Conservation (phyloP, 2,797 vertebrate genomes). For the Platyrinchus mystaceus region DNA sequence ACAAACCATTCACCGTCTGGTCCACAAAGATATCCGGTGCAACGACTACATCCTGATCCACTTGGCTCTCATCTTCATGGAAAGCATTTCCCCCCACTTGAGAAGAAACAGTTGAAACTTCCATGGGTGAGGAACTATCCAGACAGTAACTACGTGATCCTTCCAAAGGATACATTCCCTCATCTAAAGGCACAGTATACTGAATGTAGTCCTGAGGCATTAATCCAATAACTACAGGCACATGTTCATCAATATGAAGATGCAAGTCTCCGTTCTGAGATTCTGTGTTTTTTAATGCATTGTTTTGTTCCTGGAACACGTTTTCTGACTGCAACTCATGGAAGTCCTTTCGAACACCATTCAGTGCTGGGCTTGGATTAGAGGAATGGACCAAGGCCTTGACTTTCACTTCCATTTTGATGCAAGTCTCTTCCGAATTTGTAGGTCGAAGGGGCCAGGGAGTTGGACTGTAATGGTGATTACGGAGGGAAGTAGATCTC, state of each 20-base stretch:
- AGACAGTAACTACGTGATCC: constrained; percentile 90
- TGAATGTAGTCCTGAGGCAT: constrained; percentile 98
- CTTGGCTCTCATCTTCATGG: constrained; percentile 83
- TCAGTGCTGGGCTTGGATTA: constrained; percentile 89
- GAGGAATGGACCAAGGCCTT: constrained; percentile 96
- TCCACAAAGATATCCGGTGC: constrained; percentile 91
- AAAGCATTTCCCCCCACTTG: constrained; percentile 80
- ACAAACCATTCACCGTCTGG: constrained; percentile 84
- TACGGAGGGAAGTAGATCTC: constrained; percentile 89
- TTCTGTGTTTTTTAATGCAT: constrained; percentile 82
- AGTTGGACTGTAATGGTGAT: constrained; percentile 96
- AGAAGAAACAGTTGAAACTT: constrained; percentile 83
- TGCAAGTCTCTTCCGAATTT: constrained; percentile 92
- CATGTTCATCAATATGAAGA: constrained; percentile 92
- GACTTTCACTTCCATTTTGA: constrained; percentile 95
- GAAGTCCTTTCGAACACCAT: constrained; percentile 93
- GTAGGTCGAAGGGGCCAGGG: constrained; percentile 94
- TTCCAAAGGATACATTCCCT: constrained; percentile 93
- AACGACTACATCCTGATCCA: constrained; percentile 83
- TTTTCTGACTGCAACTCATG: constrained; percentile 88
- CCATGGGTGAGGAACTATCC: constrained; percentile 93
- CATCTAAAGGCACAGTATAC: constrained; percentile 99
- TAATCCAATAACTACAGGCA: constrained; percentile 97
- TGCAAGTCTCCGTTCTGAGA: constrained; percentile 88
- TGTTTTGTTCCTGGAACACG: constrained; percentile 86